A percentile compares a stretch with the other conserved stretches of the same genome.
Conservation (phyloP, 2,888 invertebrate species). For the Nomada goodeniana region DNA sequence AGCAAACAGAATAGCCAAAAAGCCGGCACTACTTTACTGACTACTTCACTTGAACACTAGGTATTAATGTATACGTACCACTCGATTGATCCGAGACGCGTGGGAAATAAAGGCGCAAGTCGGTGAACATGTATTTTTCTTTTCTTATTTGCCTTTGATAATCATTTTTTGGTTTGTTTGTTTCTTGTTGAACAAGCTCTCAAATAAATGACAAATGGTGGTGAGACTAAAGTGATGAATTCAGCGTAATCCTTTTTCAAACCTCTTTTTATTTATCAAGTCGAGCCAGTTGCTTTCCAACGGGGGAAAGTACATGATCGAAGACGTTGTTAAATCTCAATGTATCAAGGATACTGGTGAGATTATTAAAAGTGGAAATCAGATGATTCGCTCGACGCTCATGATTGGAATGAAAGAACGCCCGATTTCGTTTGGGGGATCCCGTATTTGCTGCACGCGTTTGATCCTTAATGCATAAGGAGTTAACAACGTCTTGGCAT, state of each 20-base stretch:
- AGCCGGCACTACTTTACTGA: slow-evolving; percentile 74
- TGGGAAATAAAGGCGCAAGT: slow-evolving; percentile 84
- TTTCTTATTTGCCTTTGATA: slow-evolving; percentile 75
- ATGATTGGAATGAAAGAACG: not conserved
- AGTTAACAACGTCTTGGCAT: slow-evolving; percentile 74
- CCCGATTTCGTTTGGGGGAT: not conserved
- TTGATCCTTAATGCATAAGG: slow-evolving; percentile 70
- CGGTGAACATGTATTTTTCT: slow-evolving; percentile 81
- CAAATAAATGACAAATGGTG: slow-evolving; percentile 63
- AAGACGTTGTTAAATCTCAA: slow-evolving; percentile 77
- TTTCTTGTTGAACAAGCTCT: slow-evolving; percentile 46
- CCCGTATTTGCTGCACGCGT: not conserved
- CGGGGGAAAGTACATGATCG: slow-evolving; percentile 78
- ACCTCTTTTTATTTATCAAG: slow-evolving; percentile 77
- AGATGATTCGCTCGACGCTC: not conserved
- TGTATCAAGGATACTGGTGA: slow-evolving; percentile 65
- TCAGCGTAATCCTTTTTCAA: slow-evolving; percentile 69
- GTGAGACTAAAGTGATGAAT: slow-evolving; percentile 71
- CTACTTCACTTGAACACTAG: slow-evolving; percentile 67
- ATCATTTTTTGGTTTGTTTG: slow-evolving; percentile 39
- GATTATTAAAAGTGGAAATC: not conserved
- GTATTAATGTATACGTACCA: slow-evolving; percentile 81
- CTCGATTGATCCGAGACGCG: slow-evolving; percentile 84
- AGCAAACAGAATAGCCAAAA: slow-evolving; percentile 77
- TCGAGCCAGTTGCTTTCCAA: slow-evolving; percentile 76